phyloP scores from a whole-genome alignment of 2,888 invertebrate genomes.

The Invenusta paracnida region DNA sequence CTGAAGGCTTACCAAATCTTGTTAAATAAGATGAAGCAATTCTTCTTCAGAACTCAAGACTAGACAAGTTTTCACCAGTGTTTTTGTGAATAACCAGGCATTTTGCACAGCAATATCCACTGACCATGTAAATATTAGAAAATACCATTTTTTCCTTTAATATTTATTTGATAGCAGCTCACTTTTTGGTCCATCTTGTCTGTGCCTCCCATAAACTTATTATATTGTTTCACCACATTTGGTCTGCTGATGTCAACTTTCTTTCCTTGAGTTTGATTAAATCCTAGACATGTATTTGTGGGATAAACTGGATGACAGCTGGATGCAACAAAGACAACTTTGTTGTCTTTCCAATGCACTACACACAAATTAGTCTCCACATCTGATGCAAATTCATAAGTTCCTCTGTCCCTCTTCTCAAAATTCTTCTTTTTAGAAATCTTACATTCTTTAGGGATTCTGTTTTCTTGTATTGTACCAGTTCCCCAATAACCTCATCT shows the following conservation, averaged over 20 bases:
- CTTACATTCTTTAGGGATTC: conserved; percentile 19
- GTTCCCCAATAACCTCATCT: conserved; percentile 19
- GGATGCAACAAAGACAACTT: not conserved
- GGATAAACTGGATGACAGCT: conserved; percentile 9
- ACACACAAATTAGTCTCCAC: conserved; percentile 6
- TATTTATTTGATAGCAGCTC: not conserved
- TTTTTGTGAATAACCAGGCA: not conserved
- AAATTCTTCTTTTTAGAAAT: conserved; percentile 13
- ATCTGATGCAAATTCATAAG: conserved; percentile 21
- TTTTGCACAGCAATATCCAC: not conserved
- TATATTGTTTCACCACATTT: conserved; percentile 8
- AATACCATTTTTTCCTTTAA: not conserved
- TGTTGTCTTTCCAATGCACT: conserved; percentile 19
- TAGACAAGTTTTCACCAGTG: not conserved
- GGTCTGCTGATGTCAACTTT: conserved; percentile 12
- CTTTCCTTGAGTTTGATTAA: conserved; percentile 12
- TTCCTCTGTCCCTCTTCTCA: conserved; percentile 1
- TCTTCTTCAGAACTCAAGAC: not conserved
- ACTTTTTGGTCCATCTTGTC: not conserved
- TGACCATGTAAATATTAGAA: not conserved
- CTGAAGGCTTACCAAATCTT: not conserved
- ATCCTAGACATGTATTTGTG: not conserved
- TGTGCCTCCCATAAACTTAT: not conserved
- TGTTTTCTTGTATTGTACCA: not conserved
- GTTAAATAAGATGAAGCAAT: not conserved